Evolutionary conservation across 2,797 vertebrate species (phyloP).

Genomic region (Hemitrygon akajei): DNA sequence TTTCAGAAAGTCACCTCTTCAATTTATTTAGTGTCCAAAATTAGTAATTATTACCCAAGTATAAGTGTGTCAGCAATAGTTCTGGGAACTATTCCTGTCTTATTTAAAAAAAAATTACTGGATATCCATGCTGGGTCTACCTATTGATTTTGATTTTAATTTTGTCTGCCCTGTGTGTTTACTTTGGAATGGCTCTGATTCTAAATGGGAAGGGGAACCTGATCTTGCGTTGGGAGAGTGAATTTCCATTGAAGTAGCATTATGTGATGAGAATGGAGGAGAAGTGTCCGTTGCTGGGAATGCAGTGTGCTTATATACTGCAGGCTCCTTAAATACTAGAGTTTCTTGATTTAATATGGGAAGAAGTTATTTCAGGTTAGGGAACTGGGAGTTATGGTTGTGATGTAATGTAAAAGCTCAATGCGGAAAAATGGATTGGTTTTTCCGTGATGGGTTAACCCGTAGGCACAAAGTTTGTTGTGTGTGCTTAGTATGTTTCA

Average conservation of each 20-base stretch:
- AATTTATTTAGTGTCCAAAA: neutral
- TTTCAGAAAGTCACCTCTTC: neutral
- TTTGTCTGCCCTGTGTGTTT: neutral
- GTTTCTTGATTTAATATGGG: neutral
- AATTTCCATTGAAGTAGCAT: neutral
- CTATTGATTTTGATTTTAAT: constrained; percentile 23
- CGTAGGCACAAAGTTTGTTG: neutral
- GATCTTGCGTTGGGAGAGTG: neutral
- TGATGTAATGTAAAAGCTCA: neutral
- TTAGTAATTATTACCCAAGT: neutral
- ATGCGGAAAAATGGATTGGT: neutral
- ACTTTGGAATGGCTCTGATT: neutral
- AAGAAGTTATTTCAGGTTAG: neutral
- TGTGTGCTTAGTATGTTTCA: neutral
- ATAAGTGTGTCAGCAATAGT: neutral
- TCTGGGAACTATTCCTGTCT: neutral
- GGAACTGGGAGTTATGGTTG: neutral
- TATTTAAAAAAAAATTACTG: neutral
- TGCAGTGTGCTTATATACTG: neutral
- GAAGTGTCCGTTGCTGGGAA: neutral
- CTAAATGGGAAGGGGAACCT: neutral
- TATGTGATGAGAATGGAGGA: neutral
- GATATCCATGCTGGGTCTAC: neutral
- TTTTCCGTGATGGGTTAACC: neutral
- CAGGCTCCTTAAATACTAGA: neutral